Evolutionary conservation across 2,888 invertebrate species (phyloP), one percentile per base, ranked within the genome.

Genomic region (Bimastos eiseni): DNA sequence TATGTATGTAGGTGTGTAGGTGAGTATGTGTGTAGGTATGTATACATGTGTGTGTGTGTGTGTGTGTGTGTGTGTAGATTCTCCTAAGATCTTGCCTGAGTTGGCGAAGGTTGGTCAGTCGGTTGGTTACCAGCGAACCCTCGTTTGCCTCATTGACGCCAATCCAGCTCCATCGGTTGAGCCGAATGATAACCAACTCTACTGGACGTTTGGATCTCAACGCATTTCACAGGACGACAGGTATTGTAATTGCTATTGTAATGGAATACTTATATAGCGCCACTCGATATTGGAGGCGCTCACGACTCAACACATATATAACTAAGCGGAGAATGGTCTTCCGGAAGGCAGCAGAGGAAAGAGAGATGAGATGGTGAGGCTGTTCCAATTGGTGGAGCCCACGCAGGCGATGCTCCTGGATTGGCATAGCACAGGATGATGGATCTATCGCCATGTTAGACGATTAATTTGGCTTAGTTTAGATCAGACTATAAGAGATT

Each of bases 51-150:
- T 49, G 24, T 49, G 24, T 4, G 30, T 70, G 70, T 70, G n/a
- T 70, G 13, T 8, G 5, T 70, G n/a, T 70, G n/a, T n/a, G 30
- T 38, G 1, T 36, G 41, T 90, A 92, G 92, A 91, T 41, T 38
- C 91, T 11, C 92, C 92, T 30, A 92, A 92, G 88, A 37, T 92
- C 21, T 19, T 34, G 33, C 89, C 91, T 24, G 91, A 89, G 38
- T 17, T 44, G 41, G 21, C 19, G 36, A 49, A 55, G 33, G 84
- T 91, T 33, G 89, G 91, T 21, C 92, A 92, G 88, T 89, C 91
- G 13, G 90, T 92, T n/a, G 92, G 92, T 1, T 92, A 92, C 90
- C 89, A 84, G 49, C 37, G 92, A 24, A 92, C 92, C 0, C 84
- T 92, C 88, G 41, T 84, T 13, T 92, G 92, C 83, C 55, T 89